Conservation (phyloP, 2,888 invertebrate species). For the Chrysotoxum bicinctum region DNA sequence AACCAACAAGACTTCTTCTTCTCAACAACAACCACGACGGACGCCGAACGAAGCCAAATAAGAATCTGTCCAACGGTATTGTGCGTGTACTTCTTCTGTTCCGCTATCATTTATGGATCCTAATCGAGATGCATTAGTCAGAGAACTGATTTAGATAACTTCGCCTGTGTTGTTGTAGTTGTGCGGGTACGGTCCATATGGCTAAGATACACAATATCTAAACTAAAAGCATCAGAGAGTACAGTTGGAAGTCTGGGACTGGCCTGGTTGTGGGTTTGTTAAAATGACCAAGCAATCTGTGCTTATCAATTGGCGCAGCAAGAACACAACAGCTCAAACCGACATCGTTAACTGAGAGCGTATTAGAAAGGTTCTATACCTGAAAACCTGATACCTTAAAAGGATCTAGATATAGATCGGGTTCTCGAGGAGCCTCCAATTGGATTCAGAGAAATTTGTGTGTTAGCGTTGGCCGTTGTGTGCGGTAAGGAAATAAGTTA, state of each 20-base stretch:
- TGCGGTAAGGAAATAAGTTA: slow-evolving; percentile 54
- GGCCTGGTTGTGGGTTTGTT: slow-evolving; percentile 27
- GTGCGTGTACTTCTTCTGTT: slow-evolving; percentile 68
- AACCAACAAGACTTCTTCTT: slow-evolving; percentile 19
- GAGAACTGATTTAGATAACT: slow-evolving; percentile 71
- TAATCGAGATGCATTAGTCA: slow-evolving; percentile 71
- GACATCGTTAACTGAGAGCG: slow-evolving; percentile 54
- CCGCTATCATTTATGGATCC: slow-evolving; percentile 69
- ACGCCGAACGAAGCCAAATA: slow-evolving; percentile 20
- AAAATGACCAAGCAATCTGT: slow-evolving; percentile 57
- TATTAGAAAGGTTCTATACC: slow-evolving; percentile 62
- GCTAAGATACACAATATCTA: slow-evolving; percentile 1
- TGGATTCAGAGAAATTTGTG: slow-evolving; percentile 21
- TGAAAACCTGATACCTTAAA: slow-evolving; percentile 64
- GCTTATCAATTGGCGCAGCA: slow-evolving; percentile 70
- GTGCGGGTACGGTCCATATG: not conserved
- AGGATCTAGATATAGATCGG: slow-evolving; percentile 57
- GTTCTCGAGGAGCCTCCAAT: slow-evolving; percentile 28
- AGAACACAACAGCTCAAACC: slow-evolving; percentile 40
- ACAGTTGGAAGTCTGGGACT: slow-evolving; percentile 31
- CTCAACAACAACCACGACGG: not conserved
- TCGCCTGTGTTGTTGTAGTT: not conserved
- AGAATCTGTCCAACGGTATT: slow-evolving; percentile 68
- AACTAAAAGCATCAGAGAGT: slow-evolving; percentile 14
- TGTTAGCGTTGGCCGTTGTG: slow-evolving; percentile 35